A percentile compares a stretch with the other conserved stretches of the same genome.
Evolutionary conservation across 2,797 vertebrate species (phyloP).

Genomic region (Lagodon rhomboides): DNA sequence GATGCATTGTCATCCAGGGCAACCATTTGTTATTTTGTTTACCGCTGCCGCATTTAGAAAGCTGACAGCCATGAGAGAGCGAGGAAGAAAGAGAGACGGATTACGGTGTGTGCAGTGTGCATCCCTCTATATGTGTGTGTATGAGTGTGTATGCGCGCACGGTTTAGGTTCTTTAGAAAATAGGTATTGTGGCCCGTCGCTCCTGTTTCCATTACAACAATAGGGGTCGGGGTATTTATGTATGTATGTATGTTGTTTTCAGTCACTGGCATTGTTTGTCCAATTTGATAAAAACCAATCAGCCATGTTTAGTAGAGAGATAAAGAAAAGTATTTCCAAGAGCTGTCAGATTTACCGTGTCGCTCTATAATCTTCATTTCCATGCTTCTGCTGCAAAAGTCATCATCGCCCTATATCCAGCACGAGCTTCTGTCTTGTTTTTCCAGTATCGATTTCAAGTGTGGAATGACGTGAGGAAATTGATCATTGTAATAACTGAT

Average conservation of each 20-base stretch:
- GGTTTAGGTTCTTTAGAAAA: slow-evolving; percentile 14
- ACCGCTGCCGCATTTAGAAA: slow-evolving; percentile 7
- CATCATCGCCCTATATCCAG: slow-evolving; percentile 1
- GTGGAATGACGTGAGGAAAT: not conserved
- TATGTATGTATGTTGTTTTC: not conserved
- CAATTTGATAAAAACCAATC: not conserved
- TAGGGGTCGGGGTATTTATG: not conserved
- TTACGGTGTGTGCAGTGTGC: slow-evolving; percentile 1
- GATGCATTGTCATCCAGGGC: slow-evolving; percentile 7
- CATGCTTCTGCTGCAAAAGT: not conserved
- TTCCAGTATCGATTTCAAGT: slow-evolving; percentile 45
- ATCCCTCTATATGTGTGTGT: not conserved
- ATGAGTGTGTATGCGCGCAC: not conserved
- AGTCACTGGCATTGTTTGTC: not conserved
- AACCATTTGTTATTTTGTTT: slow-evolving; percentile 29
- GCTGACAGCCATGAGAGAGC: slow-evolving; percentile 32
- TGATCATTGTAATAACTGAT: slow-evolving; percentile 31
- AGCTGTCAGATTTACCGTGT: not conserved
- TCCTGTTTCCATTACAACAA: slow-evolving; percentile 44
- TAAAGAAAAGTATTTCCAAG: not conserved
- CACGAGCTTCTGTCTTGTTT: slow-evolving; percentile 13
- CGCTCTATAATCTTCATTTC: not conserved
- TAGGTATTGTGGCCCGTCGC: slow-evolving; percentile 5
- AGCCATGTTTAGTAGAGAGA: not conserved
- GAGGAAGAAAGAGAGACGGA: slow-evolving; percentile 7